phyloP scores from a whole-genome alignment of 1,140 invertebrate genomes.

The Octopus sinensis region DNA sequence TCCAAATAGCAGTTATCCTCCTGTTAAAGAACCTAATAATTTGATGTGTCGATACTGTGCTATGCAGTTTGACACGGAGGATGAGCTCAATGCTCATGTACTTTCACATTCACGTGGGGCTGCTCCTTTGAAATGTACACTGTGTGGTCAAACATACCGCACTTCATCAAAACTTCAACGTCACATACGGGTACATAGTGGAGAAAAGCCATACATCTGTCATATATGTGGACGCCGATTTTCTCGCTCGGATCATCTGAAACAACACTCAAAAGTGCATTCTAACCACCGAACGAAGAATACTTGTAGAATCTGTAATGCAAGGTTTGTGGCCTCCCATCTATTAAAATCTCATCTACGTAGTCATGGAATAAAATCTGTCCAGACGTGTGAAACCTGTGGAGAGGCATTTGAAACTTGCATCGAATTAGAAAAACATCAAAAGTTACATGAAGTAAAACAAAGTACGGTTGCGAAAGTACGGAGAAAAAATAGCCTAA shows the following conservation, averaged over 20 bases:
- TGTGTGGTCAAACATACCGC: constrained; percentile 82
- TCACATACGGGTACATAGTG: constrained; percentile 82
- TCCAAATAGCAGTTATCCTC: background rate
- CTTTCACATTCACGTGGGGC: constrained; percentile 37
- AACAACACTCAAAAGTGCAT: constrained; percentile 48
- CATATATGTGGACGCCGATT: constrained; percentile 79
- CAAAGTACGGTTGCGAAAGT: background rate
- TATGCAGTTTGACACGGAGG: constrained; percentile 38
- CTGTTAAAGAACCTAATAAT: constrained; percentile 33
- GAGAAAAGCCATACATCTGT: constrained; percentile 90
- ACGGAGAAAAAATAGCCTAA: background rate
- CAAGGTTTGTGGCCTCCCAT: background rate
- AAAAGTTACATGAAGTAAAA: constrained; percentile 11
- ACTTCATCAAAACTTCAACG: constrained; percentile 87
- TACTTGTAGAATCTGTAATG: constrained; percentile 30
- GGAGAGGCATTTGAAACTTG: constrained; percentile 40
- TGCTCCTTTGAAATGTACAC: constrained; percentile 72
- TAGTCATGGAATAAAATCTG: constrained; percentile 18
- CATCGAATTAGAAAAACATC: constrained; percentile 6
- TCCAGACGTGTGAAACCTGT: constrained; percentile 41
- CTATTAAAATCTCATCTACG: constrained; percentile 19
- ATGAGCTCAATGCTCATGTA: constrained; percentile 43
- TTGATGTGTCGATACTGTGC: constrained; percentile 47
- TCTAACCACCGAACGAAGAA: constrained; percentile 37
- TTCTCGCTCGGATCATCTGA: constrained; percentile 71